Evolutionary conservation across 2,797 vertebrate species (phyloP), one percentile per base, ranked within the genome.

Genomic region (Melanotaenia maccullochi): DNA sequence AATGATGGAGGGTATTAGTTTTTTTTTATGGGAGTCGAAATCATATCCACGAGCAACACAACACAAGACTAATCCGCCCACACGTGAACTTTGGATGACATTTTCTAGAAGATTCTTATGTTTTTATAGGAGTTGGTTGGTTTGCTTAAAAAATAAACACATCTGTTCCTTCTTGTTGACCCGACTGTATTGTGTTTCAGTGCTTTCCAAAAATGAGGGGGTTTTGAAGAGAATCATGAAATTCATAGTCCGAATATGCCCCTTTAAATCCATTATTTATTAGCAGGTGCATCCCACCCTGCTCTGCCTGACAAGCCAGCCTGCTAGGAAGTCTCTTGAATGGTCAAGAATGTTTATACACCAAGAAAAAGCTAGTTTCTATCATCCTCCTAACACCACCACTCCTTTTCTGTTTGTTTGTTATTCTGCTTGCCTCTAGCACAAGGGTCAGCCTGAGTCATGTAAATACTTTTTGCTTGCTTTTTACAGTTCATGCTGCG

Each of bases 381-480:
- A 49, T 63, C 67, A 66, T 49, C 55, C 5, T 73, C 62, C 11
- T n/a, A 62, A 73, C 61, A 60, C 54, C 18, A 5, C 47, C 66
- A 36, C 72, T 81, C 38, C 35, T 73, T 54, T 78, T 66, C 57
- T 77, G 68, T 81, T 89, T 87, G 73, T 88, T 87, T 82, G 35
- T 77, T 85, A 68, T 68, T 72, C 64, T 16, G 30, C 56, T 78
- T 68, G 16, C 70, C 67, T 76, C 68, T 18, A 78, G 83, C 85
- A 78, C 65, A 64, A 33, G 65, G 79, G 84, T 86, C 83, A 90
- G 18, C 64, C 71, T 58, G 28, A 85, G 81, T 83, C 83, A 82
- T 86, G 81, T 81, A 84, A 91, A 89, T 85, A 83, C 68, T 73
- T 76, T 73, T 80, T 68, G 28, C 73, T 73, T 30, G 40, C 64